Base-by-base conservation (phyloP, 2,888 invertebrate species). In the Aricia artaxerxes region DNA sequence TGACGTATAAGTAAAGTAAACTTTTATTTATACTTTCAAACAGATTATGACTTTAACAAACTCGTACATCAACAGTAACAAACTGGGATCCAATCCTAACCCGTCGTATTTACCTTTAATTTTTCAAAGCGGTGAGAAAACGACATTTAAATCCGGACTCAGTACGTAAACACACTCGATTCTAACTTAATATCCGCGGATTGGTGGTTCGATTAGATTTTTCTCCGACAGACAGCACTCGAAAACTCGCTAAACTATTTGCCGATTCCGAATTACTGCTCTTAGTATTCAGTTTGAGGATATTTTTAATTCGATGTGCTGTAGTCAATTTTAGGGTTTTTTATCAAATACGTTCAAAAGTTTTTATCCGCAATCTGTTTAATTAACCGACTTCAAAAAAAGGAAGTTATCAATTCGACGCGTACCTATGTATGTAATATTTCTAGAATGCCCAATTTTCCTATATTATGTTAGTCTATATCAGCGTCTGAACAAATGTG, bases 231-330 rank as follows among this genome's bases (percentile, higher is more conserved):
- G 82, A 82, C 82, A 80, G 79, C 82, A 78, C 81, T 82, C 80
- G 80, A 81, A 79, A 80, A 80, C 80, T 81, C 79, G 82, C 80
- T 82, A 81, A 82, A 82, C 82, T 82, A 82, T 81, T 82, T 82
- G 79, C 38, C 82, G 78, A 77, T 79, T 79, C 81, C 78, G 35
- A 76, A 76, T 76, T 76, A 80, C 79, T 79, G 76, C 75, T 60
- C 79, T 79, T 57, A 78, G 61, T 79, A 73, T 64, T 78, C 73
- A 53, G 60, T 69, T 79, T 80, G 73, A 79, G 79, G 73, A 53
- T 79, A 76, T 61, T 78, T 61, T 78, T 78, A 77, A 57, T 78
- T 57, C 76, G 76, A 78, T 31, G 64, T 64, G 64, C 1, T 38
- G 49, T 49, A 11, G 11, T 49, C 9, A 44, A 49, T 49, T 9